These are phyloP conservation scores for Achlya flavicornis DNA, from an alignment of 2,888 invertebrate genomes.

Conservation along the genomic window DNA sequence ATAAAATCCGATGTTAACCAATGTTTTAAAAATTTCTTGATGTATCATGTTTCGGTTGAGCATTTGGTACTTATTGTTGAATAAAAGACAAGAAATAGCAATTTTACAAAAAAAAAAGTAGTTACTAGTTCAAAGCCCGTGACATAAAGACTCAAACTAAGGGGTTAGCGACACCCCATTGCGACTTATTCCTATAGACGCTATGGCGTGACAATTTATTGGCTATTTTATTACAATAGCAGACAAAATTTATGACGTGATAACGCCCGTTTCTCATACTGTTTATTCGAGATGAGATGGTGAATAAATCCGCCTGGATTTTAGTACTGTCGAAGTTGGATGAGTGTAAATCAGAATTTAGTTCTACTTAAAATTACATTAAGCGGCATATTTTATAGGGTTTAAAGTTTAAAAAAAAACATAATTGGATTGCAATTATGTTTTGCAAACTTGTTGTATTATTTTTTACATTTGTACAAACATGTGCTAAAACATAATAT, in stretches of 20 bases:
- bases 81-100: too few species aligned
- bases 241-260: conserved; percentile 77
- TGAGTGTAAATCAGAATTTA: conserved; percentile 25
- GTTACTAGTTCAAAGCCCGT: too few species aligned
- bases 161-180: conserved; percentile 52
- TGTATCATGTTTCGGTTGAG: too few species aligned
- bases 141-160: conserved; percentile 23
- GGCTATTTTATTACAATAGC: conserved; percentile 72
- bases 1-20: too few species aligned
- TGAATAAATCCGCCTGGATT: conserved; percentile 51
- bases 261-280: conserved; percentile 65
- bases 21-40: too few species aligned
- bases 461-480: background rate
- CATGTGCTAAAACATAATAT: conserved; percentile 10
- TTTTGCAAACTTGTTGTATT: background rate
- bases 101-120: too few species aligned
- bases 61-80: too few species aligned
- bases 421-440: background rate
- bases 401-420: background rate
- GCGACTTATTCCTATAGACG: conserved; percentile 34
- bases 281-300: conserved; percentile 57
- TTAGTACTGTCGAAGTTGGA: conserved; percentile 29
- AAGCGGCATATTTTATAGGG: background rate
- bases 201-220: conserved; percentile 77
- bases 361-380: conserved; percentile 11